Conservation (phyloP, 2,113 vertebrate genomes). For the Pterocles burchelli region DNA sequence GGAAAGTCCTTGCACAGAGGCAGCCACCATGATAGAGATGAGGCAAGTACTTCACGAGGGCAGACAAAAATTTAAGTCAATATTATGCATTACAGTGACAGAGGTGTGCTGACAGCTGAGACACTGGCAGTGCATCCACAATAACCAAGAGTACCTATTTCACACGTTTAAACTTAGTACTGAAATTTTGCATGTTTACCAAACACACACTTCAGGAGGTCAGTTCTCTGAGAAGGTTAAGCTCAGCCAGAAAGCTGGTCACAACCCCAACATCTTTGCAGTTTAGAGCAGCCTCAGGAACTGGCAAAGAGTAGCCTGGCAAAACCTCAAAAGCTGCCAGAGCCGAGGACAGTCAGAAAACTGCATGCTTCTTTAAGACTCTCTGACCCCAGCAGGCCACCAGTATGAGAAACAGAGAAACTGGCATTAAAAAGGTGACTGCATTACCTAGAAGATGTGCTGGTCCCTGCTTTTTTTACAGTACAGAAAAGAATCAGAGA, state of each 20-base stretch:
- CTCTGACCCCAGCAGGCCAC: neutral
- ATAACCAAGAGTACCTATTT: neutral
- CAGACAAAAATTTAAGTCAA: neutral
- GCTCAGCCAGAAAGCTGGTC: neutral
- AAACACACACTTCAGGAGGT: neutral
- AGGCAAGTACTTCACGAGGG: neutral
- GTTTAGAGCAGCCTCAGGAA: neutral
- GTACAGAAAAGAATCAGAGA: neutral
- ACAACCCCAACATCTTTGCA: neutral
- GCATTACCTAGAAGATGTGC: neutral
- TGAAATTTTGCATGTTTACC: neutral
- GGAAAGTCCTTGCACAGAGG: neutral
- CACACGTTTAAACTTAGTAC: neutral
- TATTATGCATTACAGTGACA: neutral
- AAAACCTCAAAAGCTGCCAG: neutral
- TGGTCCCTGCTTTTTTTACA: neutral
- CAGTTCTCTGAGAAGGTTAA: neutral
- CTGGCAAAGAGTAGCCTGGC: conserved; percentile 9
- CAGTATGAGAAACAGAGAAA: neutral
- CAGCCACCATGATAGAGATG: neutral
- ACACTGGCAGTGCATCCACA: neutral
- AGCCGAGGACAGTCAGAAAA: conserved; percentile 8
- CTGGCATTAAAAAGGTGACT: neutral
- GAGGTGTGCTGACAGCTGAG: neutral
- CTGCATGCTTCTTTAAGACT: neutral